These are phyloP conservation scores for Fratercula arctica DNA, from an alignment of 2,797 vertebrate genomes.

Conservation along the genomic window DNA sequence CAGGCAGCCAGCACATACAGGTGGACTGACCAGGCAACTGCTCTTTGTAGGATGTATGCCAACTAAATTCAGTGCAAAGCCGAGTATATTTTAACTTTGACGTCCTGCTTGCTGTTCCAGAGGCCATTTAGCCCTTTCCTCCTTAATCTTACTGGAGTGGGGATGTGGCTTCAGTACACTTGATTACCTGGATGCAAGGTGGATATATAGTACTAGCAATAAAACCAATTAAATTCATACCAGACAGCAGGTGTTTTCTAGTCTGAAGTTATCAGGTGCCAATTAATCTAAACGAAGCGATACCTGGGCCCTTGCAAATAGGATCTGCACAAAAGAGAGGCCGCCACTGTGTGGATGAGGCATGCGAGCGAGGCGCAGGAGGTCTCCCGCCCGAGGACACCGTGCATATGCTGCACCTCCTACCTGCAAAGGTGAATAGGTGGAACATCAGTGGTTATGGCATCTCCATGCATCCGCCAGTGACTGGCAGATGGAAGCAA, in stretches of 20 bases:
- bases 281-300: not conserved
- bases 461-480: not conserved
- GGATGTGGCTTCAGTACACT: not conserved
- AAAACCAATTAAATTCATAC: not conserved
- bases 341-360: too few species aligned
- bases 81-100: not conserved
- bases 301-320: not conserved
- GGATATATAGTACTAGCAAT: not conserved
- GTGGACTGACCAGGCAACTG: not conserved
- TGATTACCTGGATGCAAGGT: not conserved
- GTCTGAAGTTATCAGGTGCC: not conserved
- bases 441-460: not conserved
- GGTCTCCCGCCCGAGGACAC: not conserved
- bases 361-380: fast-evolving
- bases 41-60: not conserved
- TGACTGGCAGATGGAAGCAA: not conserved
- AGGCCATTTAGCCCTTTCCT: not conserved
- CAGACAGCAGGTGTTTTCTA: not conserved
- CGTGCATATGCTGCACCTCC: fast-evolving
- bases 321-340: not conserved
- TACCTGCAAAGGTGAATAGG: not conserved
- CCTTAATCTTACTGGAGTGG: not conserved
- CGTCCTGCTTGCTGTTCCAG: not conserved
- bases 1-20: not conserved
- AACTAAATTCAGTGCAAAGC: not conserved